A percentile compares a stretch with the other conserved stretches of the same genome.
These are phyloP conservation scores for Actenoides lindsayi DNA, from an alignment of 2,113 vertebrate species.

Conservation along the genomic window DNA sequence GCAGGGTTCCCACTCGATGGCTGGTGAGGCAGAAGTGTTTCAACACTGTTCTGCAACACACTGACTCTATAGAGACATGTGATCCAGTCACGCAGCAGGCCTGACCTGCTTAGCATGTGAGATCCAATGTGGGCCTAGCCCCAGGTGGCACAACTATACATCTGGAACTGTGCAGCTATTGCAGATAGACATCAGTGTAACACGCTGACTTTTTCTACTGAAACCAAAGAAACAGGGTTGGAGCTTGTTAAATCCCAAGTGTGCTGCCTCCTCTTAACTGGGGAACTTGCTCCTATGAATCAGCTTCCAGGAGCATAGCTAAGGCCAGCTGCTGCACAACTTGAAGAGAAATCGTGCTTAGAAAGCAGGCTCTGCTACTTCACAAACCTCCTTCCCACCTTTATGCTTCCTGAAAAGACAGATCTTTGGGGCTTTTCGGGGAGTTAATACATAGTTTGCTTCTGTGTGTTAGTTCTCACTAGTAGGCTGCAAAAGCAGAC, in stretches of 20 bases:
- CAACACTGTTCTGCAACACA: neutral
- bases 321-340: neutral
- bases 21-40: neutral
- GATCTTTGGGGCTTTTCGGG: neutral
- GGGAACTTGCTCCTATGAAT: neutral
- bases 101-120: constrained; percentile 46
- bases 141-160: neutral
- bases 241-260: neutral
- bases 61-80: neutral
- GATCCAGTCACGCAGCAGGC: neutral
- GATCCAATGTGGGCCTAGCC: neutral
- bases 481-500: neutral
- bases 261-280: neutral
- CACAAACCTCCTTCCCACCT: neutral
- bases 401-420: neutral
- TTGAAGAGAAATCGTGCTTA: neutral
- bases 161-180: neutral
- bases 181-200: neutral
- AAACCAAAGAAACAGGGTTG: neutral
- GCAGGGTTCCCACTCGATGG: neutral
- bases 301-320: neutral
- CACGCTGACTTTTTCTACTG: neutral
- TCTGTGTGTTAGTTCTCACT: neutral
- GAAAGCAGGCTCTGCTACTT: neutral
- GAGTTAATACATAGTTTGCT: neutral